These are phyloP conservation scores for Plemyria rubiginata DNA, from an alignment of 2,888 invertebrate species.

Conservation along the genomic window DNA sequence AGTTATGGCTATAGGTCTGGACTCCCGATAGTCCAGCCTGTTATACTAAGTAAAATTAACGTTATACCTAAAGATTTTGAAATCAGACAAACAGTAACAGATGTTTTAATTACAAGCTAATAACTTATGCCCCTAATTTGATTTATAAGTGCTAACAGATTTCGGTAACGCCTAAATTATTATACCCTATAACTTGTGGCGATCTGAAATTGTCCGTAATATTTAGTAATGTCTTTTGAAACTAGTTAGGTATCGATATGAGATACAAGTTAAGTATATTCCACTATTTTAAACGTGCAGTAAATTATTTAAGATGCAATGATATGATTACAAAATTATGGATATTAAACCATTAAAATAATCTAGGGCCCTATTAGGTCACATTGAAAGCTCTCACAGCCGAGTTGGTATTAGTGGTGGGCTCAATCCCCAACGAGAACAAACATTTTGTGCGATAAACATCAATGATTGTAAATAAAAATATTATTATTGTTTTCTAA, in stretches of 20 bases:
- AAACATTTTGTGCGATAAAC: too few relatives aligned
- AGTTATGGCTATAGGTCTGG: too few relatives aligned
- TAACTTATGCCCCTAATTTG: conserved; percentile 8
- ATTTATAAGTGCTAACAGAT: conserved; percentile 18
- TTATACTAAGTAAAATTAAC: too few relatives aligned
- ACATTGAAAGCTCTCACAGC: too few relatives aligned
- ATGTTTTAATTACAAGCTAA: conserved; percentile 3
- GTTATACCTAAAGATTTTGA: neutral
- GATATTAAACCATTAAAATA: neutral
- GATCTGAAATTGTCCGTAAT: neutral
- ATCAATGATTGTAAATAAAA: too few relatives aligned
- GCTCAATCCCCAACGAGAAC: too few relatives aligned
- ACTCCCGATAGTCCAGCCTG: too few relatives aligned
- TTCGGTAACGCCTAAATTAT: conserved; percentile 19
- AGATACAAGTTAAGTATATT: too few relatives aligned
- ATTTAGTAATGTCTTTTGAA: conserved; percentile 2
- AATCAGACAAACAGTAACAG: neutral
- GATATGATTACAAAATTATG: neutral
- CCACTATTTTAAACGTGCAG: neutral
- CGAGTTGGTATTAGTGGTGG: too few relatives aligned
- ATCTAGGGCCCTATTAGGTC: neutral
- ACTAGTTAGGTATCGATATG: conserved; percentile 7
- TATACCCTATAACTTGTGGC: conserved; percentile 1
- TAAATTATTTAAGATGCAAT: neutral
- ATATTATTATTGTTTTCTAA: too few relatives aligned